Evolutionary conservation across 1,140 invertebrate genomes (phyloP), one percentile per base, ranked within the genome.

Genomic region (Lanistes nyassanus): DNA sequence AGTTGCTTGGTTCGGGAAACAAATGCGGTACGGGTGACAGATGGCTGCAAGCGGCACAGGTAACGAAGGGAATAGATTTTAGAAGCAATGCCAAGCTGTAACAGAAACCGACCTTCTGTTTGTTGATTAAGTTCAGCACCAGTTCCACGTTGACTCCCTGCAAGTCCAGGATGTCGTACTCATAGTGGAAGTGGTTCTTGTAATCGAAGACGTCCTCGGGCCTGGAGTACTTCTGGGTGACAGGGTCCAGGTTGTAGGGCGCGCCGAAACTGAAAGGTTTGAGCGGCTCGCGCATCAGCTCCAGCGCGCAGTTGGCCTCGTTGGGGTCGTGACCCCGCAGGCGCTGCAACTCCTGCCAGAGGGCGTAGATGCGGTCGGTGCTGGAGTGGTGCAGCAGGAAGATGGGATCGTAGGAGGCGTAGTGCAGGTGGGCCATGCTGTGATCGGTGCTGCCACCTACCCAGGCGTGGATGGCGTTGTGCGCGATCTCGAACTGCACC

Each of bases 211-310:
- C 68, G 64, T 75, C 77, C 51, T 70, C 51, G 11, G 80, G 80
- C 23, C 47, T 64, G 39, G 80, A 79, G 39, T 76, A 79, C 42
- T 77, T 37, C 42, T 77, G 58, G 23, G 80, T 81, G 6, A 29
- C 26, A 9, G 13, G 29, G 65, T 81, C 79, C 67, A 81, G 62
- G 55, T 81, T 81, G 72, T 77, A 81, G 3, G 80, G 80, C 19
- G 47, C 19, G n/a, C 80, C 80, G 65, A 81, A 81, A 55, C 73
- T 75, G 74, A 81, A 81, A 9, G 80, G 80, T 53, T 81, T 81
- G 39, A 81, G 34, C 29, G 80, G 80, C 55, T 74, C 67, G 42
- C 68, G 71, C 77, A 77, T 76, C 42, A 75, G 68, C 34, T 81
- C 80, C n/a, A 81, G 47, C 36, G 80, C 80, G 60, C 80, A 81